Conservation (phyloP, 2,113 vertebrate genomes). For the Oxyura jamaicensis region DNA sequence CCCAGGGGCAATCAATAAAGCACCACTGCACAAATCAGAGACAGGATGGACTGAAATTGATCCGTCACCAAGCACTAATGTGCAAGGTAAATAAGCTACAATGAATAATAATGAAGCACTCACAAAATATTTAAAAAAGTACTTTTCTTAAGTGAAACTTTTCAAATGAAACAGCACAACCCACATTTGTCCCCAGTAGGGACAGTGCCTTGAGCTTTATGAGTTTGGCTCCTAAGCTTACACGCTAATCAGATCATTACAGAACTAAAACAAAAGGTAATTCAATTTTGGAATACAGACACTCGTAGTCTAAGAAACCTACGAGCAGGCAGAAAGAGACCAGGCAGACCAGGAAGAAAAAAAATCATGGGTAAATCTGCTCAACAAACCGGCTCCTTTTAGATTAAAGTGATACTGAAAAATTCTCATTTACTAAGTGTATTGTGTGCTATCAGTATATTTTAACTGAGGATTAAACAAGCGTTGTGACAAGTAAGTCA, state of each 20-base stretch:
- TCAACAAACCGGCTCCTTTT: not conserved
- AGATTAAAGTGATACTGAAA: not conserved
- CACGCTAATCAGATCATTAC: not conserved
- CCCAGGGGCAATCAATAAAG: not conserved
- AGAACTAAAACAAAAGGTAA: not conserved
- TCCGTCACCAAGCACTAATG: not conserved
- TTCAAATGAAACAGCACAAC: not conserved
- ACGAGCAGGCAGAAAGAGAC: not conserved
- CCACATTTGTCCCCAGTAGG: accelerated
- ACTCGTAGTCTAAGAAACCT: not conserved
- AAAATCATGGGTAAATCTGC: not conserved
- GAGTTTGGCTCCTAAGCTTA: not conserved
- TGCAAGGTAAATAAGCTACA: not conserved
- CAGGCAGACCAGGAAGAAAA: not conserved
- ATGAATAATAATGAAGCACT: not conserved
- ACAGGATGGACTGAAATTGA: not conserved
- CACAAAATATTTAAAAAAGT: not conserved
- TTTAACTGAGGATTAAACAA: not conserved
- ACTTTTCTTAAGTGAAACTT: not conserved
- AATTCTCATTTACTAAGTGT: not conserved
- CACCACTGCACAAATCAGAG: not conserved
- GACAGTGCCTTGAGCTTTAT: not conserved
- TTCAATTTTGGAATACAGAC: not conserved
- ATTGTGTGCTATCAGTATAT: not conserved
- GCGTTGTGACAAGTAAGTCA: not conserved